A percentile compares a stretch with the other conserved stretches of the same genome.
Conservation (phyloP, 53 echinoderm and acorn worm genomes). For the Echinometra lucunter region DNA sequence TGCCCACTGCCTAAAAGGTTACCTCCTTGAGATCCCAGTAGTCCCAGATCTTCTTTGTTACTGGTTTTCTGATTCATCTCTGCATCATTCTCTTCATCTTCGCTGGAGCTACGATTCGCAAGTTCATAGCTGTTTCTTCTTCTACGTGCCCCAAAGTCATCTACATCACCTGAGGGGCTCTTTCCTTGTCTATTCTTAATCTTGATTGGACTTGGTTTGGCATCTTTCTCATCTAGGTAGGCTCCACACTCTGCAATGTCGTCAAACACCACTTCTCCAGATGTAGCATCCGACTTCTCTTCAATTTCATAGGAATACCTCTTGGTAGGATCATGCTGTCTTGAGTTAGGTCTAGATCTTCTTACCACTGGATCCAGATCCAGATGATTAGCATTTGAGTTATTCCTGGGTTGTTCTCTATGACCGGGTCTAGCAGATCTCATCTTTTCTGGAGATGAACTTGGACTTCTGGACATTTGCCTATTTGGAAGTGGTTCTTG, state of each 20-base stretch:
- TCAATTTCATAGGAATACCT: slow-evolving; percentile 78
- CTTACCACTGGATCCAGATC: slow-evolving; percentile 49
- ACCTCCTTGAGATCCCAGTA: slow-evolving; percentile 47
- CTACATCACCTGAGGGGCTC: slow-evolving; percentile 10
- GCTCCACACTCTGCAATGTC: slow-evolving; percentile 96
- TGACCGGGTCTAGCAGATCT: background rate
- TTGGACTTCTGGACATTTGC: slow-evolving; percentile 49
- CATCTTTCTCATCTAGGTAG: slow-evolving; percentile 82
- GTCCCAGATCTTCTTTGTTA: slow-evolving; percentile 54
- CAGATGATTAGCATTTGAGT: slow-evolving; percentile 92
- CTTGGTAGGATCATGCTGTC: slow-evolving; percentile 71
- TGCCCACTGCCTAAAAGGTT: slow-evolving; percentile 49
- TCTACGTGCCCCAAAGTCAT: slow-evolving; percentile 72
- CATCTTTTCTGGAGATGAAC: slow-evolving; percentile 56
- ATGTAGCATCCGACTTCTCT: slow-evolving; percentile 80
- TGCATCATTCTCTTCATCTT: slow-evolving; percentile 82
- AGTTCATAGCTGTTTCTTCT: slow-evolving; percentile 97
- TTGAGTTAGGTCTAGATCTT: slow-evolving; percentile 75
- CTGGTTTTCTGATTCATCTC: slow-evolving; percentile 67
- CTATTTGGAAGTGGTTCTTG: slow-evolving; percentile 51
- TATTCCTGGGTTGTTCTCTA: slow-evolving; percentile 86
- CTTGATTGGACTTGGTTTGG: slow-evolving; percentile 70
- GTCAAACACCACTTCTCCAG: slow-evolving; percentile 95
- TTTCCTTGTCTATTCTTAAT: slow-evolving; percentile 61
- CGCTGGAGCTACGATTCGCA: slow-evolving; percentile 91